Evolutionary conservation across 2,888 invertebrate species (phyloP), one percentile per base, ranked within the genome.

Genomic region (Tridacna crocea): DNA sequence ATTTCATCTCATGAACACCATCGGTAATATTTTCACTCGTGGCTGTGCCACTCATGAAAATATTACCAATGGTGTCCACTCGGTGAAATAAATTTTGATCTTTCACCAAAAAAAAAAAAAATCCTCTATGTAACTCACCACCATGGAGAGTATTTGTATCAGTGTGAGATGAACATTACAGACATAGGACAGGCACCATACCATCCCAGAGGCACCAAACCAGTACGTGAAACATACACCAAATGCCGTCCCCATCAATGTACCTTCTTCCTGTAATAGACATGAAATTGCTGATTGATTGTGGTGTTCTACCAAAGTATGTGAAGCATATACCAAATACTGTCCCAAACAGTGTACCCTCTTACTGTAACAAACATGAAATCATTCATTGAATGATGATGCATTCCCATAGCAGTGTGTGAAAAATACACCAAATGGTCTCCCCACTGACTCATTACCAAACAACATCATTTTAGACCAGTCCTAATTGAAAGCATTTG

Each of bases 201-300:
- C 81, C 11, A 94, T 87, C 19, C 92, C 89, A 12, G 95, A 94
- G 0, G 94, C 92, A 15, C 95, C 94, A 12, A 95, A 79, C 95
- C 95, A 95, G 88, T 95, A 95, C n/a, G 94, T 94, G 88, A 95
- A 95, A 87, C 95, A 95, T 17, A 95, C 94, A 26, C 94, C 94
- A 90, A 95, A 93, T 0, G 95, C 95, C 66, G 95, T 94, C 10
- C 95, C 95, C 93, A 95, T 95, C 84, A 95, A 87, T 17, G 95
- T 95, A 24, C 95, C 95, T 84, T 95, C 95, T 90, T 95, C 93
- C 95, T 95, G 92, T 11, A 87, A 81, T 24, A 81, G 4, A 70
- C n/a, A 55, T 55, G 36, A 36, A 36, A 36, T 36, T 2, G 36
- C 8, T 36, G 36, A 36, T 36, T 36, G 3, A 36, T 8, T 36